phyloP scores from a whole-genome alignment of 2,888 invertebrate species.

The Deilephila porcellus region DNA sequence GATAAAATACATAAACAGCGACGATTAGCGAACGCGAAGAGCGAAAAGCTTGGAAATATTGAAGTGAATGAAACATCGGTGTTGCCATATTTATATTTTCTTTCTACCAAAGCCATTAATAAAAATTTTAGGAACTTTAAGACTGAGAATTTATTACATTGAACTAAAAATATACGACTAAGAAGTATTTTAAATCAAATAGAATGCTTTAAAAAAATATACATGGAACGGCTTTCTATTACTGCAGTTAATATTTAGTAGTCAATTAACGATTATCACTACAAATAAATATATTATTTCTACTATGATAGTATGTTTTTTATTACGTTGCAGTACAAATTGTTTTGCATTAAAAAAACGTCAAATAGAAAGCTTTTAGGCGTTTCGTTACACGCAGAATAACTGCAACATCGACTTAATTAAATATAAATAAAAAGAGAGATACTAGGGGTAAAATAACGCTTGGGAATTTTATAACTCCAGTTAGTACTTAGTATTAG shows the following conservation, averaged over 20 bases:
- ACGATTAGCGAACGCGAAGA: constrained; percentile 49
- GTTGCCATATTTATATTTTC: constrained; percentile 33
- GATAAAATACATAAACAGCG: constrained; percentile 40
- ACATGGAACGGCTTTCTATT: too few relatives aligned
- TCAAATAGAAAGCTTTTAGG: not conserved
- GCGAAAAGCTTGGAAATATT: constrained; percentile 50
- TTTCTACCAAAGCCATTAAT: constrained; percentile 6
- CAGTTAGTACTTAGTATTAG: too few relatives aligned
- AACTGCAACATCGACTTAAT: not conserved
- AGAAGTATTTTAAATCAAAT: not conserved
- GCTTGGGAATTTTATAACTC: too few relatives aligned
- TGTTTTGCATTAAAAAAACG: not conserved
- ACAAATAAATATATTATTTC: not conserved
- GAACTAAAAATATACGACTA: not conserved
- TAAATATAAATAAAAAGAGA: not conserved
- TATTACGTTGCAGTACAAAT: not conserved
- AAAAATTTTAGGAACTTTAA: not conserved
- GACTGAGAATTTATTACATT: not conserved
- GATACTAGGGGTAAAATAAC: too few relatives aligned
- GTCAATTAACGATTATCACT: too few relatives aligned
- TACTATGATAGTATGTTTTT: not conserved
- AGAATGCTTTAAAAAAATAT: too few relatives aligned
- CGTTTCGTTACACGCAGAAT: not conserved
- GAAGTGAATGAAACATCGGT: constrained; percentile 42
- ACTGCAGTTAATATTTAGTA: too few relatives aligned